A percentile compares a stretch with the other conserved stretches of the same genome.
Evolutionary conservation across 2,888 invertebrate genomes (phyloP).

Genomic region (Idaea biselata): DNA sequence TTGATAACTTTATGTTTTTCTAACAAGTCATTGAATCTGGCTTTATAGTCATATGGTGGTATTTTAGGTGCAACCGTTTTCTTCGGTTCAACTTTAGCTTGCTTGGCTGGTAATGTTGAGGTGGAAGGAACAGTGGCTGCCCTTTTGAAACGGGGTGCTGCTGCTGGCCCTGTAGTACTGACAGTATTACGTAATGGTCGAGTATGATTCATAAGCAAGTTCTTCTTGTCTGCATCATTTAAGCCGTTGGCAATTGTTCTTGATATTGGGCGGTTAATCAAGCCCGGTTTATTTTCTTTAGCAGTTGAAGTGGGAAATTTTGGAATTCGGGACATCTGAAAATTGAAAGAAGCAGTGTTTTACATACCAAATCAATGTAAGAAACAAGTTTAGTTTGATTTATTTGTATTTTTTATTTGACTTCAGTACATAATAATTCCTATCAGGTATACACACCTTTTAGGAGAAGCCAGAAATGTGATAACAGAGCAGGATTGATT

Average conservation of each 20-base stretch:
- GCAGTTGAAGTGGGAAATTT: conserved; percentile 54
- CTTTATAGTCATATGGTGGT: conserved; percentile 84
- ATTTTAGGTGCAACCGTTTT: conserved; percentile 78
- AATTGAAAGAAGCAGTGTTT: conserved; percentile 15
- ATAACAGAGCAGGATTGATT: background rate
- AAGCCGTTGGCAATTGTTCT: conserved; percentile 56
- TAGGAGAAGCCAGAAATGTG: background rate
- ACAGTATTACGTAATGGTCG: conserved; percentile 48
- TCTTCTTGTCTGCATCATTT: conserved; percentile 68
- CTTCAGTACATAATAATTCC: background rate
- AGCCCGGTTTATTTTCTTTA: conserved; percentile 66
- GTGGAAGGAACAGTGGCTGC: conserved; percentile 59
- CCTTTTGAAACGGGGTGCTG: conserved; percentile 60
- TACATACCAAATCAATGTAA: background rate
- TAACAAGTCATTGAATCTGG: conserved; percentile 81
- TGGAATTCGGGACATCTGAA: conserved; percentile 75
- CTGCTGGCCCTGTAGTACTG: conserved; percentile 27
- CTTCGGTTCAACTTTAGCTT: conserved; percentile 57
- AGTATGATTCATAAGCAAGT: conserved; percentile 64
- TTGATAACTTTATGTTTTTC: conserved; percentile 81
- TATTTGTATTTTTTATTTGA: too few species aligned
- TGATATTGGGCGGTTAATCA: conserved; percentile 46
- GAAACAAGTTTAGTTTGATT: background rate
- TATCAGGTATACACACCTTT: background rate
- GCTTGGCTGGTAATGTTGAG: conserved; percentile 47